phyloP scores from a whole-genome alignment of 92 coral and sea anemone genomes.

The Anthopleura xanthogrammica region DNA sequence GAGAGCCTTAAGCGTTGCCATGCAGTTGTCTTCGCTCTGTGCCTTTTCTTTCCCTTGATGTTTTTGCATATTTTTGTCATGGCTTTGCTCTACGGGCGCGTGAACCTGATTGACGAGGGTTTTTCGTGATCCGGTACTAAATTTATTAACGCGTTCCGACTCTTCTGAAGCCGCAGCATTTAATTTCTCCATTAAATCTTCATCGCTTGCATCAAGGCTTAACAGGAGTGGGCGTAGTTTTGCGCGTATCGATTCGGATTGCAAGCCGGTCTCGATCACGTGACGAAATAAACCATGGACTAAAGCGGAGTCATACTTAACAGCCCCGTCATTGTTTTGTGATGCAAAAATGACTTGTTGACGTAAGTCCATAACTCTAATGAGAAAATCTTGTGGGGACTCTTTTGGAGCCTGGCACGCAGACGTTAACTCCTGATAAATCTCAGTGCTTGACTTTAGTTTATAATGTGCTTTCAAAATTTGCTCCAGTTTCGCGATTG shows the following conservation, averaged over 20 bases:
- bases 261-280: slow-evolving; percentile 65
- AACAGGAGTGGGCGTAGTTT: slow-evolving; percentile 55
- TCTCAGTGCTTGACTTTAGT: slow-evolving; percentile 7
- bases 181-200: slow-evolving; percentile 33
- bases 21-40: slow-evolving; percentile 29
- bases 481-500: slow-evolving; percentile 54
- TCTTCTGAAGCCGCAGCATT: slow-evolving; percentile 62
- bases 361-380: slow-evolving; percentile 1
- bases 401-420: background rate
- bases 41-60: slow-evolving; percentile 19
- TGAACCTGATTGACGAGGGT: too few relatives aligned
- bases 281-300: slow-evolving; percentile 45
- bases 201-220: slow-evolving; percentile 45
- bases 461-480: slow-evolving; percentile 54
- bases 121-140: slow-evolving; percentile 32
- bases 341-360: slow-evolving; percentile 55
- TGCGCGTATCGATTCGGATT: slow-evolving; percentile 47
- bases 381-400: background rate
- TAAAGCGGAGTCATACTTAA: slow-evolving; percentile 41
- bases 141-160: slow-evolving; percentile 58
- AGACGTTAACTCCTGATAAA: background rate
- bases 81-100: background rate
- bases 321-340: slow-evolving; percentile 21
- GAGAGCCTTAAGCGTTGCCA: slow-evolving; percentile 31
- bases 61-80: background rate